These are phyloP conservation scores for Alexandromys fortis DNA, from an alignment of 2,113 vertebrate genomes.

Conservation along the genomic window DNA sequence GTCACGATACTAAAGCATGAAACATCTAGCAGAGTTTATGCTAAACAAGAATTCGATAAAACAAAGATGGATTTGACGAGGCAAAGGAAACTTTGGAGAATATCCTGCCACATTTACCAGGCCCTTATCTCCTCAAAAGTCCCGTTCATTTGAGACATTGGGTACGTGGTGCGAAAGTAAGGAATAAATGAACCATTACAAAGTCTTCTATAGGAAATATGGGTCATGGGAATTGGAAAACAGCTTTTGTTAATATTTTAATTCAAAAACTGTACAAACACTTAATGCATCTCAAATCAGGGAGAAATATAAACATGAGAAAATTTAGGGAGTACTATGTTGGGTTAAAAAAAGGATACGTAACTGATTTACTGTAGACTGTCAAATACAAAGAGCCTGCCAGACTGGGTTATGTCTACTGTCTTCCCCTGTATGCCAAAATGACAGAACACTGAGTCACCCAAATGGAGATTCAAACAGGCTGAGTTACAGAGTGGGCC, in stretches of 20 bases:
- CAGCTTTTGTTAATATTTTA: not conserved
- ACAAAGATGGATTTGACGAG: not conserved
- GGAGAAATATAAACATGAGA: slow-evolving; percentile 11
- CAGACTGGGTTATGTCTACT: not conserved
- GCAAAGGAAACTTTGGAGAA: not conserved
- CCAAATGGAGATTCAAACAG: slow-evolving; percentile 12
- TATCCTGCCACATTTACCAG: not conserved
- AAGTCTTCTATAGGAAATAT: not conserved
- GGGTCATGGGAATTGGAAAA: not conserved
- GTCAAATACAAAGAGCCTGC: not conserved
- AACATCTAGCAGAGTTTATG: not conserved
- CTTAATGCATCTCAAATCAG: not conserved
- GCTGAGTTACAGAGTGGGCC: not conserved
- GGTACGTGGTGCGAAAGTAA: not conserved
- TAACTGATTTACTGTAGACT: not conserved
- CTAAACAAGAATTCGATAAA: not conserved
- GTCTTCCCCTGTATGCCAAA: not conserved
- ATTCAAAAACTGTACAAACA: not conserved
- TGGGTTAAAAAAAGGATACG: not conserved
- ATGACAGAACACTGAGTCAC: not conserved
- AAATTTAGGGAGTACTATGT: not conserved
- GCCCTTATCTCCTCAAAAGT: not conserved
- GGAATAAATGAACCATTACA: not conserved
- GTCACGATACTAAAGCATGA: not conserved
- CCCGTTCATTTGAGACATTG: not conserved